phyloP scores from a whole-genome alignment of 2,888 invertebrate species.

The Leistus spinibarbis region DNA sequence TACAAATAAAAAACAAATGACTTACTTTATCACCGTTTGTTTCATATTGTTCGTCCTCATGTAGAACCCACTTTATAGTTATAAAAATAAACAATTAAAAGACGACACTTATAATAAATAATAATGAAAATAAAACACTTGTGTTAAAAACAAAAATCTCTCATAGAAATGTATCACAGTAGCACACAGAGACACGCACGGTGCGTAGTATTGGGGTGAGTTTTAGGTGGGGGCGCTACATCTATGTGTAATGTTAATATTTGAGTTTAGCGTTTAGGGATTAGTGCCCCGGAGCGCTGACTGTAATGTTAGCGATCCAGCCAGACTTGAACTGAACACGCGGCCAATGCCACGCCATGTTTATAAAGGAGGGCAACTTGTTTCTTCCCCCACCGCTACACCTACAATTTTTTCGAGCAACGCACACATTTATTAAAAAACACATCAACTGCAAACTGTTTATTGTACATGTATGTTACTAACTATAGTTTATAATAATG shows the following conservation, averaged over 20 bases:
- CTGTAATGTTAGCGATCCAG: neutral
- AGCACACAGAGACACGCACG: neutral
- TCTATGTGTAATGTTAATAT: neutral
- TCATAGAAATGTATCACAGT: conserved; percentile 2
- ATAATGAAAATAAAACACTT: neutral
- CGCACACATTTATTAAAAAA: neutral
- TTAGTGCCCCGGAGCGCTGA: neutral
- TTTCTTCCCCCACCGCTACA: neutral
- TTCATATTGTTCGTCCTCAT: conserved; percentile 61
- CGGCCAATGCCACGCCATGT: neutral
- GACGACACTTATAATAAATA: conserved; percentile 14
- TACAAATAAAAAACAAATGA: conserved; percentile 39
- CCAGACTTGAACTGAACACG: neutral
- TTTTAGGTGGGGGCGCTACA: neutral
- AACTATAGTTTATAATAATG: neutral
- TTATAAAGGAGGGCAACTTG: neutral
- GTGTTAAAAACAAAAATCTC: neutral
- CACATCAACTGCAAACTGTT: neutral
- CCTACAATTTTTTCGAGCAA: neutral
- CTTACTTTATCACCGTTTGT: conserved; percentile 63
- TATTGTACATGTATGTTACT: neutral
- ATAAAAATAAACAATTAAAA: conserved; percentile 18
- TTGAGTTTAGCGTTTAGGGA: neutral
- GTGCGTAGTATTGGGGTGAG: neutral
- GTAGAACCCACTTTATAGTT: conserved; percentile 16